Conservation (phyloP, 1,140 invertebrate genomes). For the Ruditapes philippinarum region DNA sequence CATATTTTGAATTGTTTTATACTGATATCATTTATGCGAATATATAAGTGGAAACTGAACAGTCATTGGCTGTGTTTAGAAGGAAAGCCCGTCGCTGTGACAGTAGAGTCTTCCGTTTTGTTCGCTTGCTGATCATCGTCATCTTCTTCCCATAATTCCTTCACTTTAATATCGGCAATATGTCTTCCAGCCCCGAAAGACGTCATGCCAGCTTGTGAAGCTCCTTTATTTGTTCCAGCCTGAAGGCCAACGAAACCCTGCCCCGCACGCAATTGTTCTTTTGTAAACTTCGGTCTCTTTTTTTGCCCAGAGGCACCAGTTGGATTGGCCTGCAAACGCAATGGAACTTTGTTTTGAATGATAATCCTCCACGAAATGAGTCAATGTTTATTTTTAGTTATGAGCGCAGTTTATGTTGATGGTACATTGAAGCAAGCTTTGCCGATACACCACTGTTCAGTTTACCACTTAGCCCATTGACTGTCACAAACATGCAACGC, state of each 20-base stretch:
- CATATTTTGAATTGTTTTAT: background rate
- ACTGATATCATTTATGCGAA: background rate
- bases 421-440: constrained; percentile 49
- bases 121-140: constrained; percentile 93
- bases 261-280: constrained; percentile 96
- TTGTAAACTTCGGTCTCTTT: constrained; percentile 87
- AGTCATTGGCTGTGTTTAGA: background rate
- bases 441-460: constrained; percentile 16
- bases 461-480: constrained; percentile 32
- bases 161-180: constrained; percentile 81
- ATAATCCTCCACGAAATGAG: constrained; percentile 1
- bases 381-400: constrained; percentile 33
- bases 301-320: constrained; percentile 35
- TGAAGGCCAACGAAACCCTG: constrained; percentile 95
- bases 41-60: constrained; percentile 34
- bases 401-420: constrained; percentile 9
- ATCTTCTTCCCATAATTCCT: constrained; percentile 83
- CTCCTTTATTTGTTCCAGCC: constrained; percentile 92
- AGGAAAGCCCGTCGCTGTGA: constrained; percentile 40
- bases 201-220: constrained; percentile 83
- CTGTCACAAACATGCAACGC: constrained; percentile 56
- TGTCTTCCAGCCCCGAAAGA: constrained; percentile 79
- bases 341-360: constrained; percentile 2
- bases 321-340: constrained; percentile 86
- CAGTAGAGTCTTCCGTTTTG: constrained; percentile 78